Evolutionary conservation across 1,140 invertebrate species (phyloP), one percentile per base, ranked within the genome.

Genomic region (Conopomorpha cramerella): DNA sequence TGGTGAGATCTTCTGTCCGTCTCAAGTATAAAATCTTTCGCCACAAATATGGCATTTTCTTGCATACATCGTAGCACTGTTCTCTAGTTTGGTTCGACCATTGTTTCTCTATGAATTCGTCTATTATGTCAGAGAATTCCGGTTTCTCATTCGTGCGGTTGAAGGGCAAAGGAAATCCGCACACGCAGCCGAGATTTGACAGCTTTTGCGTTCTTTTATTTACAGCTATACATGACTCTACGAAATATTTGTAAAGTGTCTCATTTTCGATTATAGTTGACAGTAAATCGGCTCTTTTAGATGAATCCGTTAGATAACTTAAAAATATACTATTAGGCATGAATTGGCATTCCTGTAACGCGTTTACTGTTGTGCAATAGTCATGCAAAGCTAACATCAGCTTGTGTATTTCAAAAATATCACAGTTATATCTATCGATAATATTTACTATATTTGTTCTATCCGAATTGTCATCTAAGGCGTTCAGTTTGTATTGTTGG

Each of bases 21-120:
- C 73, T 43, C 29, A 79, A 47, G 34, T 77, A 68, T 8, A 79
- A 50, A 33, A 79, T 78, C 36, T 79, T 79, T 16, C 64, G 55
- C 83, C 82, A 85, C 48, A 83, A 72, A 42, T 78, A 82, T 19
- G 82, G 82, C 68, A 84, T 79, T 42, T 71, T 66, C 39, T 80
- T 79, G 43, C 82, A 84, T 16, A 84, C 56, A 35, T 78, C 74
- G 31, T 78, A 79, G 23, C 72, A 78, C 29, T 78, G 70, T 12
- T 67, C 58, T 16, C 56, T 62, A 0, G 65, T 67, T 28, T 67
- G 58, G 35, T 47, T 65, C 7, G 56, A 64, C 77, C 77, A 78
- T 36, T 74, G 72, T 18, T 55, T 60, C 34, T 78, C 77, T 17
- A 78, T 68, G 39, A 79, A 79, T 36, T 72, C 55, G 28, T 79